Evolutionary conservation across 1,140 invertebrate species (phyloP).

Genomic region (Chelonus insularis): DNA sequence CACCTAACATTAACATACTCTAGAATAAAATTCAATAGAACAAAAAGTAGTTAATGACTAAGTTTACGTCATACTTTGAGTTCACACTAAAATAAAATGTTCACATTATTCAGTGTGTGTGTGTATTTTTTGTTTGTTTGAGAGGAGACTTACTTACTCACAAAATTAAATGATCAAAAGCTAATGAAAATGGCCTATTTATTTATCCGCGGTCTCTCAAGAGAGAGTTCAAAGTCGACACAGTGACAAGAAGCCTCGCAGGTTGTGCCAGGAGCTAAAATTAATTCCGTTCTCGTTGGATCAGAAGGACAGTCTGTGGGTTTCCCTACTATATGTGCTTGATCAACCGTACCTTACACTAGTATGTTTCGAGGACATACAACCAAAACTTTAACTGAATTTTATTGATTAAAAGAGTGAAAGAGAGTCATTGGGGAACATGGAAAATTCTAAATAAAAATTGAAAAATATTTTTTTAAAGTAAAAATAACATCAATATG

Average conservation of each 20-base stretch:
- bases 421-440: too few species aligned
- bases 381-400: neutral
- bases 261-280: slow-evolving; percentile 45
- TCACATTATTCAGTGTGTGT: too few species aligned
- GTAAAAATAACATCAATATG: neutral
- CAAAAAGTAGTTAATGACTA: too few species aligned
- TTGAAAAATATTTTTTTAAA: neutral
- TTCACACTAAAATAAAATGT: too few species aligned
- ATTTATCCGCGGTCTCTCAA: slow-evolving; percentile 35
- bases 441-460: too few species aligned
- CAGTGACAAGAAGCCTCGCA: slow-evolving; percentile 40
- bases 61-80: too few species aligned
- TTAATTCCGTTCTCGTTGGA: slow-evolving; percentile 49
- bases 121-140: too few species aligned
- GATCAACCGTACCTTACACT: neutral
- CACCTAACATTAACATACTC: too few species aligned
- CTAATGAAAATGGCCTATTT: slow-evolving; percentile 35
- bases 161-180: slow-evolving; percentile 10
- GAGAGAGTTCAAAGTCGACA: slow-evolving; percentile 33
- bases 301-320: slow-evolving; percentile 48
- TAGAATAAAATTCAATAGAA: too few species aligned
- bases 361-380: slow-evolving; percentile 1
- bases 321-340: slow-evolving; percentile 40
- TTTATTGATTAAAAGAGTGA: too few species aligned
- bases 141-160: neutral